phyloP scores from a whole-genome alignment of 1,140 invertebrate species.

The Lordiphosa mommai region DNA sequence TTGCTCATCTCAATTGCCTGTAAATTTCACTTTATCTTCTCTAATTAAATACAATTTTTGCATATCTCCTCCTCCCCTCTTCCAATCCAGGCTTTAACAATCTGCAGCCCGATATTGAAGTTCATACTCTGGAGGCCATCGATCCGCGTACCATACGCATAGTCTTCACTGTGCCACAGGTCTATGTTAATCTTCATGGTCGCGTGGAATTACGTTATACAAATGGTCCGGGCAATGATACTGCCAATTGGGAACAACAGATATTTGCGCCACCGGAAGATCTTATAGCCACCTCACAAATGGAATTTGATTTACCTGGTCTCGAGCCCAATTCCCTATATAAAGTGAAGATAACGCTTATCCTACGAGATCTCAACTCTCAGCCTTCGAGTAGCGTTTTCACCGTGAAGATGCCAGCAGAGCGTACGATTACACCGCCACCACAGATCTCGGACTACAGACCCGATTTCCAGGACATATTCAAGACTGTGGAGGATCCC shows the following conservation, averaged over 20 bases:
- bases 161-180: constrained; percentile 88
- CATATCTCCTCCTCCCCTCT: neutral
- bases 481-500: constrained; percentile 82
- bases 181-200: constrained; percentile 91
- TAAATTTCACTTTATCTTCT: neutral
- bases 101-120: constrained; percentile 80
- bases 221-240: constrained; percentile 85
- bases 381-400: constrained; percentile 88
- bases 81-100: constrained; percentile 48
- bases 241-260: constrained; percentile 88
- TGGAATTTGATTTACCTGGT: constrained; percentile 89
- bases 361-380: constrained; percentile 86
- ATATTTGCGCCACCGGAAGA: constrained; percentile 91
- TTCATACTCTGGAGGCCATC: constrained; percentile 86
- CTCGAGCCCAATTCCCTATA: constrained; percentile 90
- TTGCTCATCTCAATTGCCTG: neutral
- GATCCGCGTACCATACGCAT: constrained; percentile 89
- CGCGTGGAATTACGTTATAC: constrained; percentile 91
- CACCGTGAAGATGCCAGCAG: constrained; percentile 84
- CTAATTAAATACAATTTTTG: neutral
- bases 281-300: constrained; percentile 89
- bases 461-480: constrained; percentile 77
- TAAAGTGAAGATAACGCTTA: constrained; percentile 88
- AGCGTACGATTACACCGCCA: constrained; percentile 72
- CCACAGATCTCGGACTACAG: constrained; percentile 71